A percentile compares a stretch with the other conserved stretches of the same genome.
These are phyloP conservation scores for Palythoa caribaeorum DNA, from an alignment of 92 coral and sea anemone species.

Conservation along the genomic window DNA sequence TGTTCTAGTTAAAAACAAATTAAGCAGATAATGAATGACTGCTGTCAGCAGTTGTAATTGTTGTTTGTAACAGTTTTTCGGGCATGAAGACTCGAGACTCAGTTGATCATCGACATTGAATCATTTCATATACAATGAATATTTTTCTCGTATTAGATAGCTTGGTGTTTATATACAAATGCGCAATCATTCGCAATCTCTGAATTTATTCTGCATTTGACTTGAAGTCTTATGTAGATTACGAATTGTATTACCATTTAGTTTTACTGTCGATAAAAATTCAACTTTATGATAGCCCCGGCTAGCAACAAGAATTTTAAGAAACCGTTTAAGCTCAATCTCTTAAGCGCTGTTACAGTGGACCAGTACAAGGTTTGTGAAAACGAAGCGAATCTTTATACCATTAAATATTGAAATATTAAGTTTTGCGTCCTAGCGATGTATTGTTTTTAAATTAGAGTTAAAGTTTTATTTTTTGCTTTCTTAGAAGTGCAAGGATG, in stretches of 20 bases:
- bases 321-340: neutral
- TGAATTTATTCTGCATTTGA: conserved; percentile 8
- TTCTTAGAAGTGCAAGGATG: too few relatives aligned
- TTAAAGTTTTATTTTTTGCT: too few relatives aligned
- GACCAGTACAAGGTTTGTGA: neutral
- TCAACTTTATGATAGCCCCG: neutral
- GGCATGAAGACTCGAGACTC: neutral
- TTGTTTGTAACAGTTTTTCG: neutral
- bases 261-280: neutral
- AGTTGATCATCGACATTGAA: neutral
- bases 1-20: neutral
- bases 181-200: neutral
- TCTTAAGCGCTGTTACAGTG: neutral
- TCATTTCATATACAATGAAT: neutral
- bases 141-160: conserved; percentile 8
- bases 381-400: neutral
- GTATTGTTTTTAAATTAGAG: neutral
- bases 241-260: neutral
- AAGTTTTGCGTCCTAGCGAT: neutral
- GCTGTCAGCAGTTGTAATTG: neutral
- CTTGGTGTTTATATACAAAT: conserved; percentile 5
- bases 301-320: neutral
- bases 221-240: neutral
- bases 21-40: neutral
- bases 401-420: conserved; percentile 14